Base-by-base conservation (phyloP, 2,113 vertebrate genomes). In the Hypocryptadius cinnamomeus region DNA sequence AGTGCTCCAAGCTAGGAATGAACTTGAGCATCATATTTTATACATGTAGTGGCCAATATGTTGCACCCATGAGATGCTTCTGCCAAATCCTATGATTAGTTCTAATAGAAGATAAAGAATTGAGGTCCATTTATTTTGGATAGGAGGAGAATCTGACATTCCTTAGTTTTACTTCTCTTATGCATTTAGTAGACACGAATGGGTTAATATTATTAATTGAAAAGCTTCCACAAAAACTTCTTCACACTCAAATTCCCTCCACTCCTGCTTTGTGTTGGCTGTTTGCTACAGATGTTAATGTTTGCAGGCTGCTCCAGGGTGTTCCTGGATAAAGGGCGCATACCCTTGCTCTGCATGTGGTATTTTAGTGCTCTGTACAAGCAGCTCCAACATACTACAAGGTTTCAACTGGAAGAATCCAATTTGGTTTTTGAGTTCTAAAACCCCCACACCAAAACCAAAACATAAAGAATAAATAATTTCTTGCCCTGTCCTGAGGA, bases 331-430 rank as follows among this genome's bases (percentile, higher is more conserved):
- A 57, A 50, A 69, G 79, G 85, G 68, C 54, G 51, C 27, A 3
- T 0, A 10, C 30, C 10, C 40, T 15, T 5, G 5, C 53, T 37
- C 72, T 17, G 44, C 24, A 8, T 1, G 9, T 1, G 13, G 54
- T 18, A 6, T 10, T 56, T 14, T 3, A 27, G 45, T 45, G 50
- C 85, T 73, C 64, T 13, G 6, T 5, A 22, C 2, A 68, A 50
- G 44, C 48, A 64, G 56, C 65, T 85, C 25, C 57, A 21, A 8
- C 3, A 71, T 48, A 12, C n/a, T 10, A 5, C 33, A 18, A 39
- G 33, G 18, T 31, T 54, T 39, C 57, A 66, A 28, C 27, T 35
- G 27, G 61, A 64, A 86, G 74, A 86, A 71, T 9, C 57, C 68
- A 27, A 27, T 44, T 40, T 25, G 21, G 1, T 28, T 42, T 77